Conservation (phyloP, 2,888 invertebrate genomes). For the Lasioglossum pauxillum region DNA sequence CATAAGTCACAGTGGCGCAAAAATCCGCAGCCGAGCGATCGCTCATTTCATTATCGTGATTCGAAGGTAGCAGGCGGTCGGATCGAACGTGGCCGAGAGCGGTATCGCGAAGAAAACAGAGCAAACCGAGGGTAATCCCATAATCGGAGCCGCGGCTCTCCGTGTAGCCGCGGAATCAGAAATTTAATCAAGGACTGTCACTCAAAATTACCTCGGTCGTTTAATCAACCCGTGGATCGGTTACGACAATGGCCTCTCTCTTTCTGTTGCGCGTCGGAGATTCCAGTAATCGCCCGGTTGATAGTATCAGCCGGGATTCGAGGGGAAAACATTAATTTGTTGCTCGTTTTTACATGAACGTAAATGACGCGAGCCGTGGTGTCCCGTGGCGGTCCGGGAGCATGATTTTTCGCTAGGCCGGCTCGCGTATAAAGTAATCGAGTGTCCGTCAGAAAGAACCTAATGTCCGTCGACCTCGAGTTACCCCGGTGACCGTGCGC, state of each 20-base stretch:
- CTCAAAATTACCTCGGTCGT: slow-evolving; percentile 39
- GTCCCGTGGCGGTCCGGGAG: slow-evolving; percentile 39
- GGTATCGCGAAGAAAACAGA: slow-evolving; percentile 23
- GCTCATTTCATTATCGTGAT: slow-evolving; percentile 4
- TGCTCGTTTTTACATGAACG: background rate
- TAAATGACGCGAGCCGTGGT: background rate
- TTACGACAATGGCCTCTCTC: slow-evolving; percentile 15
- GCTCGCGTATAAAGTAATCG: slow-evolving; percentile 63
- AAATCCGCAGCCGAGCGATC: background rate
- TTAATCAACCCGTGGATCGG: slow-evolving; percentile 43
- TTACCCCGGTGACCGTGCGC: slow-evolving; percentile 52
- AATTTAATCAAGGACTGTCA: slow-evolving; percentile 51
- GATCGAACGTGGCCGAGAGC: background rate
- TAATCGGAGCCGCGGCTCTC: slow-evolving; percentile 16
- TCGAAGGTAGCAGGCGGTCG: background rate
- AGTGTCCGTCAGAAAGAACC: slow-evolving; percentile 66
- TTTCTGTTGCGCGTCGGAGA: background rate
- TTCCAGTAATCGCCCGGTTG: background rate
- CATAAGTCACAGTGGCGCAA: background rate
- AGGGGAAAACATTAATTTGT: slow-evolving; percentile 33
- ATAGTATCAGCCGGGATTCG: slow-evolving; percentile 13
- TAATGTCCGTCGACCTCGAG: slow-evolving; percentile 62
- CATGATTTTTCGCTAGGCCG: slow-evolving; percentile 48
- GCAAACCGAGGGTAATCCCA: slow-evolving; percentile 33
- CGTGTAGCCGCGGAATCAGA: slow-evolving; percentile 38